Evolutionary conservation across 2,113 vertebrate genomes (phyloP).

Genomic region (Nothocercus julius): DNA sequence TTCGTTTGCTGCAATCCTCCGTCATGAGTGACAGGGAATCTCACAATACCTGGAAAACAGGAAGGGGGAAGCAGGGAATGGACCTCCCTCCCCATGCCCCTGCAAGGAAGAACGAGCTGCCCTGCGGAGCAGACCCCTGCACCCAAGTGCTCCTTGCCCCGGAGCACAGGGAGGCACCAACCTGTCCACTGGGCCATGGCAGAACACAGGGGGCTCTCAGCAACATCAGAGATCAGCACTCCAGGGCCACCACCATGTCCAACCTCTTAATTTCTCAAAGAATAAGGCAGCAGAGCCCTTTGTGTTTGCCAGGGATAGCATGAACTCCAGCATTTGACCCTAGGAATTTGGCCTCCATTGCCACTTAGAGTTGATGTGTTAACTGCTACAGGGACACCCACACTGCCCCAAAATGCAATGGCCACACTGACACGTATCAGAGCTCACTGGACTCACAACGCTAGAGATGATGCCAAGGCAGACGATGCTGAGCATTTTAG

Average conservation of each 20-base stretch:
- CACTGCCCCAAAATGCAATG: neutral
- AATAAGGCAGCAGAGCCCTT: constrained; percentile 58
- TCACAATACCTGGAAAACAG: neutral
- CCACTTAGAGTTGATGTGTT: neutral
- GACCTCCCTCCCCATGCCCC: neutral
- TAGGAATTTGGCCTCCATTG: constrained; percentile 56
- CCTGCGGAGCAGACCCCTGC: neutral
- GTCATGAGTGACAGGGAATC: neutral
- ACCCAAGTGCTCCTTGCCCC: too few relatives aligned
- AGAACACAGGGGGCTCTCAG: neutral
- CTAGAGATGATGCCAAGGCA: neutral
- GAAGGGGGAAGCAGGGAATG: neutral
- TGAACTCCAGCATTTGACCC: constrained; percentile 31
- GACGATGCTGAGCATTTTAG: neutral
- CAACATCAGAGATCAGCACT: constrained; percentile 26
- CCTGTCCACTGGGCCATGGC: neutral
- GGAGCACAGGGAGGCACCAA: neutral
- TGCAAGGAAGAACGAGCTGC: neutral
- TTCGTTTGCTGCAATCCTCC: neutral
- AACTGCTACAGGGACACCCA: constrained; percentile 34
- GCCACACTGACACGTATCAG: neutral
- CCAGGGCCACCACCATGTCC: neutral
- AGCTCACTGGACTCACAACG: neutral
- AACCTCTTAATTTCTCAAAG: constrained; percentile 30
- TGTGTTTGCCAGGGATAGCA: constrained; percentile 43